Evolutionary conservation across 2,888 invertebrate genomes (phyloP).

Genomic region (Achlya flavicornis): DNA sequence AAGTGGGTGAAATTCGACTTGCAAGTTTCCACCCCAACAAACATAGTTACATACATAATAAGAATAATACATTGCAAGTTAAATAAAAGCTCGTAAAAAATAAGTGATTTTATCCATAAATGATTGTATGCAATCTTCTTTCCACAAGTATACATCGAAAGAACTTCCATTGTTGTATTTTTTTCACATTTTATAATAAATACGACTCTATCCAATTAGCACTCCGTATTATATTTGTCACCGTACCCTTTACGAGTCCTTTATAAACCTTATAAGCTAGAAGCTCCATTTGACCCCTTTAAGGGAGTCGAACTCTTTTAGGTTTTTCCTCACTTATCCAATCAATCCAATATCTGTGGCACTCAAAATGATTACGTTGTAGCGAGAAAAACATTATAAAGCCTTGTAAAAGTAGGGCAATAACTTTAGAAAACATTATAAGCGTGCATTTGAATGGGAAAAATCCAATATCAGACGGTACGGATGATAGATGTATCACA

Average conservation of each 20-base stretch:
- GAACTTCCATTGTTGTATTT: too few relatives aligned
- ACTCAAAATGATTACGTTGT: conserved; percentile 12
- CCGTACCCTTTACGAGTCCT: neutral
- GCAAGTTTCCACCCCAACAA: too few relatives aligned
- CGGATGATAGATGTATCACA: conserved; percentile 68
- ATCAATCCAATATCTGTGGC: conserved; percentile 13
- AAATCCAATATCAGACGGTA: conserved; percentile 63
- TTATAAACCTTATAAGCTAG: neutral
- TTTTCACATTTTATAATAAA: neutral
- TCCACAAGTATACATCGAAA: too few relatives aligned
- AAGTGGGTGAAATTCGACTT: too few relatives aligned
- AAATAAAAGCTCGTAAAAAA: too few relatives aligned
- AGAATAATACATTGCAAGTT: too few relatives aligned
- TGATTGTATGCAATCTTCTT: too few relatives aligned
- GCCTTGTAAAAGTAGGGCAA: conserved; percentile 6
- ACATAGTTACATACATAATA: too few relatives aligned
- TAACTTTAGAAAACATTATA: conserved; percentile 21
- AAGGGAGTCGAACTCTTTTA: neutral
- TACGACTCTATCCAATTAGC: neutral
- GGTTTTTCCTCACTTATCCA: conserved; percentile 12
- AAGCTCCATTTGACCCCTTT: conserved; percentile 6
- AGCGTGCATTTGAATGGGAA: conserved; percentile 45
- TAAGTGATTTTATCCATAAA: too few relatives aligned
- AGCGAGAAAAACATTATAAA: neutral
- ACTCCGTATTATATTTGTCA: neutral